Evolutionary conservation across 1,140 invertebrate genomes (phyloP), one percentile per base, ranked within the genome.

Genomic region (Sinonovacula constricta): DNA sequence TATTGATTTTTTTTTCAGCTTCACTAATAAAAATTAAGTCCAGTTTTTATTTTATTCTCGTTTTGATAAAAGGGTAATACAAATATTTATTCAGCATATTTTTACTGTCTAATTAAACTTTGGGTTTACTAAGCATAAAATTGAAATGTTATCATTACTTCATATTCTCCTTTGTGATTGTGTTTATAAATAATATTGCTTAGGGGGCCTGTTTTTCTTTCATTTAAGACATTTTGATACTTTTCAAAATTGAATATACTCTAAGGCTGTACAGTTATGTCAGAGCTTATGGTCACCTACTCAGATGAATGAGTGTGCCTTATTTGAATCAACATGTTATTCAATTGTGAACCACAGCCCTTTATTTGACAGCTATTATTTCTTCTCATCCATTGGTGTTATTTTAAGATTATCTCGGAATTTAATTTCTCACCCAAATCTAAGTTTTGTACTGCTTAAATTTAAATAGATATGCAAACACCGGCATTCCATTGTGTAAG

Each of bases 381-480:
- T 34, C 51, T 45, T 30, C 49, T 31, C 30, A 36, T 12, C 65
- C 60, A 34, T 28, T 59, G 24, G 18, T 59, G 60, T 65, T 75
- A 33, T 65, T 66, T 63, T 24, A 53, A 63, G 71, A 75, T 75
- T 75, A 75, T 33, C 51, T 12, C 31, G 5, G n/a, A 75, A 24
- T 75, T 75, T 39, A 63, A 65, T 75, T 75, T 69, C 30, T n/a
- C n/a, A n/a, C 15, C 60, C 53, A 56, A 75, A 75, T 66, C 49
- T 62, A 14, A 65, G 39, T 49, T 65, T 66, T 66, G 39, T 53
- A 56, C 24, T 62, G 33, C 31, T 75, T 66, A 49, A 75, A 75
- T 75, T 75, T 75, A 75, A 75, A 75, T 75, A 57, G 71, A 65
- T 65, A 75, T 65, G 36, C 65, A 65, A 75, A 75, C 71, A 75